Conservation (phyloP, 2,113 vertebrate species). For the Panthera tigris region DNA sequence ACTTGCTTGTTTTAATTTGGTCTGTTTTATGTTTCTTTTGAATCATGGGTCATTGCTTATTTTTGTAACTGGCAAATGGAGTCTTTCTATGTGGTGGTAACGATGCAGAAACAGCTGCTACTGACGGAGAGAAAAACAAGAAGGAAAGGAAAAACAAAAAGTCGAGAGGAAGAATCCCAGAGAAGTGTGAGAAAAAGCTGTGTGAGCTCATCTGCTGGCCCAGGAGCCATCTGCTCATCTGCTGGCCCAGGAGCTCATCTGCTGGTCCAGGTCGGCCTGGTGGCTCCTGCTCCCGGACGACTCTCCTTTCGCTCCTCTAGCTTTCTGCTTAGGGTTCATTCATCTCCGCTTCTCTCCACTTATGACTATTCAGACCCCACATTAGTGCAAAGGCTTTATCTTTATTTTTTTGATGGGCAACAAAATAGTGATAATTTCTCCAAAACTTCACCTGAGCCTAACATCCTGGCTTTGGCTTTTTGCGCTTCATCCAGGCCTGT, state of each 20-base stretch:
- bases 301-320: neutral
- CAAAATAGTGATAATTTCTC: neutral
- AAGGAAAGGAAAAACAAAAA: neutral
- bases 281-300: fast-evolving
- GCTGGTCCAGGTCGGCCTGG: neutral
- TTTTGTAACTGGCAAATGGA: neutral
- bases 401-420: neutral
- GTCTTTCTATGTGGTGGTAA: neutral
- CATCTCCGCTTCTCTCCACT: neutral
- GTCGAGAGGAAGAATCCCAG: neutral
- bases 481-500: neutral
- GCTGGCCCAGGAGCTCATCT: too few species aligned
- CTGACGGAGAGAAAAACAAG: neutral
- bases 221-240: neutral
- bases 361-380: neutral
- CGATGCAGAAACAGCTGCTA: neutral
- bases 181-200: too few species aligned
- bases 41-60: neutral
- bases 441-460: neutral
- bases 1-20: neutral
- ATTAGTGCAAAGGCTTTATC: neutral
- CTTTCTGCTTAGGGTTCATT: neutral
- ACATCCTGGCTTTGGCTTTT: neutral
- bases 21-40: neutral
- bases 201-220: fast-evolving